Conservation (phyloP, 2,113 vertebrate species). For the Myiagra hebetior region DNA sequence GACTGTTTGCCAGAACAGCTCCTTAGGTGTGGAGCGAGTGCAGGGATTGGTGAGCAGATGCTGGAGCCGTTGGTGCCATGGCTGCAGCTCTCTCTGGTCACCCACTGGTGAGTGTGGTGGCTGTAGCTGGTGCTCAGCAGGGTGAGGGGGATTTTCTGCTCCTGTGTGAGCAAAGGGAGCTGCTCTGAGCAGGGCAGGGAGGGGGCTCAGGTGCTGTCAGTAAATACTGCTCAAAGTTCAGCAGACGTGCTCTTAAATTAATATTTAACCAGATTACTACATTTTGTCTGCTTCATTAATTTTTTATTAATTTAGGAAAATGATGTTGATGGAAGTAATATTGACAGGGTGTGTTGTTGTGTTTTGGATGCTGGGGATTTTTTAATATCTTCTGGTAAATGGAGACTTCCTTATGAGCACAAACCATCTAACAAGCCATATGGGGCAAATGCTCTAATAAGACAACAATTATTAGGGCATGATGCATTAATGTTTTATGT, state of each 20-base stretch:
- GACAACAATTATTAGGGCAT: not conserved
- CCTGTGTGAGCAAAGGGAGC: not conserved
- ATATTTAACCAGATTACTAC: conserved; percentile 77
- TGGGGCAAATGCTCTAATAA: conserved; percentile 25
- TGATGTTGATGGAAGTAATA: conserved; percentile 67
- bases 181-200: not conserved
- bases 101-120: too few relatives aligned
- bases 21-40: accelerated
- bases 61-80: not conserved
- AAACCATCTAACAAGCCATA: not conserved
- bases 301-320: conserved; percentile 74
- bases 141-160: not conserved
- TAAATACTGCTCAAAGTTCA: conserved; percentile 58
- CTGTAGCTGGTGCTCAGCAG: accelerated
- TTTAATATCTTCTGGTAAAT: conserved; percentile 73
- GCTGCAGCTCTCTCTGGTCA: not conserved
- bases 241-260: conserved; percentile 68
- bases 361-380: not conserved
- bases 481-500: conserved; percentile 24
- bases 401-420: conserved; percentile 18
- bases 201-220: not conserved
- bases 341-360: conserved; percentile 48
- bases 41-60: accelerated
- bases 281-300: conserved; percentile 76
- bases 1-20: not conserved